Percentiles rank a stretch among this genome's conserved stretches.
These are phyloP conservation scores for Phaedon cochleariae DNA, from an alignment of 2,888 invertebrate genomes.

Conservation along the genomic window DNA sequence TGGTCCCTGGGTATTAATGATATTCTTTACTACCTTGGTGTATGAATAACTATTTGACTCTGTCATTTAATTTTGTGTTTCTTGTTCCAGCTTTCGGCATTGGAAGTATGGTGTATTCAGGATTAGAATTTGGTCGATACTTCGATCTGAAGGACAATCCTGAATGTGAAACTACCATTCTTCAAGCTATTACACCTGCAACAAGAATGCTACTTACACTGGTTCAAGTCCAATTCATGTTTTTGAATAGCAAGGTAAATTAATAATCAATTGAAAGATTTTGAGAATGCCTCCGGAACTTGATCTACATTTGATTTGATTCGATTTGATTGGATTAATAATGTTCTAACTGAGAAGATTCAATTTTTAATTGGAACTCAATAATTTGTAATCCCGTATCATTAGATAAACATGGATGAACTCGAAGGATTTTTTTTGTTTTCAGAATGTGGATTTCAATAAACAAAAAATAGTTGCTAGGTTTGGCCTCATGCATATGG, in stretches of 20 bases:
- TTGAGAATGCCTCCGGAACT: neutral
- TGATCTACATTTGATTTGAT: neutral
- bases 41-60: no score
- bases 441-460: conserved; percentile 88
- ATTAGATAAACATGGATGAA: neutral
- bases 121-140: conserved; percentile 94
- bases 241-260: conserved; percentile 93
- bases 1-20: no score
- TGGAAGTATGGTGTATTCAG: conserved; percentile 97
- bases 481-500: conserved; percentile 98
- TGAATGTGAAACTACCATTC: conserved; percentile 85
- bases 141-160: conserved; percentile 91
- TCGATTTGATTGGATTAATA: no score
- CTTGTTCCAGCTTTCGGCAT: conserved; percentile 93
- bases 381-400: no score
- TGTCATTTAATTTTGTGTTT: no score
- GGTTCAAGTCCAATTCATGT: conserved; percentile 98
- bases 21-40: no score
- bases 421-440: no score
- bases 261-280: neutral
- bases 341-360: no score
- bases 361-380: no score
- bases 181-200: conserved; percentile 89
- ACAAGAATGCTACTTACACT: conserved; percentile 96
- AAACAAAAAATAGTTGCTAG: conserved; percentile 88